Evolutionary conservation across 2,113 vertebrate genomes (phyloP).

Genomic region (Callipepla squamata): DNA sequence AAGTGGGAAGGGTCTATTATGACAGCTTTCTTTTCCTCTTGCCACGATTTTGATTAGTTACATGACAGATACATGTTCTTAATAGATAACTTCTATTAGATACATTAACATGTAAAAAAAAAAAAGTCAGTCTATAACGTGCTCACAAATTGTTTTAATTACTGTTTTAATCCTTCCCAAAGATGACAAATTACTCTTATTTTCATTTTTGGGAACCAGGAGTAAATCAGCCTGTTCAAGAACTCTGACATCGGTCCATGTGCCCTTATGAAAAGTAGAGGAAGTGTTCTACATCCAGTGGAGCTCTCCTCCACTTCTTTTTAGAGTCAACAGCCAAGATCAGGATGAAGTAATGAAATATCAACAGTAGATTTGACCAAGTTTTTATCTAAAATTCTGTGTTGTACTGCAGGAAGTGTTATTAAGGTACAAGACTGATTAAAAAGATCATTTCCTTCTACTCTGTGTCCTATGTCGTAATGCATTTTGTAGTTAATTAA

Average conservation of each 20-base stretch:
- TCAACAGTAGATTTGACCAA: not conserved
- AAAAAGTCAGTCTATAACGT: not conserved
- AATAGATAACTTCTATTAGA: not conserved
- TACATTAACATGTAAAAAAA: not conserved
- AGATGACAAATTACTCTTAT: not conserved
- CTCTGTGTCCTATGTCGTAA: not conserved
- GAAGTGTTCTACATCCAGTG: not conserved
- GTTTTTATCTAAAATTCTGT: not conserved
- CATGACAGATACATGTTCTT: not conserved
- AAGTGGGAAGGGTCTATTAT: not conserved
- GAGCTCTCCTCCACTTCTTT: not conserved
- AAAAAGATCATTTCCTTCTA: not conserved
- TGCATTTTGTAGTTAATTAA: not conserved
- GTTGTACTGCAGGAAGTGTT: not conserved
- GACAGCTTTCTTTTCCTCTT: not conserved
- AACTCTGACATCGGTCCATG: not conserved
- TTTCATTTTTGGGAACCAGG: not conserved
- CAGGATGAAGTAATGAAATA: not conserved
- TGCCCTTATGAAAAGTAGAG: not conserved
- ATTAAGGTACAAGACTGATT: not conserved
- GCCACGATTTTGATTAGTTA: not conserved
- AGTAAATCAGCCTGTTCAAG: not conserved
- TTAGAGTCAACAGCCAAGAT: not conserved
- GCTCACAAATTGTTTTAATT: not conserved
- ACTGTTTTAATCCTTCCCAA: not conserved